A percentile compares a stretch with the other conserved stretches of the same genome.
Conservation (phyloP, 2,797 vertebrate genomes). For the Melanogrammus aeglefinus region DNA sequence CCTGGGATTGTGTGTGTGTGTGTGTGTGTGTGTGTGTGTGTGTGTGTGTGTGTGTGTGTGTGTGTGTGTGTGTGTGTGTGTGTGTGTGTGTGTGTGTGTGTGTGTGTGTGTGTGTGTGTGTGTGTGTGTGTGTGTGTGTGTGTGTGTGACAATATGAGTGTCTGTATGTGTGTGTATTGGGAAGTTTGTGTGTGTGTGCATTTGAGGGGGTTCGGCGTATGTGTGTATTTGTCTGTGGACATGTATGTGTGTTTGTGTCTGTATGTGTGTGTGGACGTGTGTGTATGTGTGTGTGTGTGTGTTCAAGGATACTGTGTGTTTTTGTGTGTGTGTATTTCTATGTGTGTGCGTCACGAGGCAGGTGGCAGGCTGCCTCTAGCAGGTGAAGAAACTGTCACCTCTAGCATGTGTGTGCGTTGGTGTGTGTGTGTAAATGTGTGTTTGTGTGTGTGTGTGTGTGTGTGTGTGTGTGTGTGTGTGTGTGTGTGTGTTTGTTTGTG, state of each 20-base stretch:
- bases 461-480: constrained; percentile 5
- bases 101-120: constrained; percentile 20
- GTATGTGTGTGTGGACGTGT: not conserved
- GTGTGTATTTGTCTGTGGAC: constrained; percentile 17
- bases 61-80: constrained; percentile 17
- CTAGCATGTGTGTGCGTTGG: constrained; percentile 22
- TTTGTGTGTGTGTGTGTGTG: constrained; percentile 12
- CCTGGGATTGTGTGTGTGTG: constrained; percentile 39
- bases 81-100: not conserved
- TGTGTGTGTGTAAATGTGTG: constrained; percentile 13
- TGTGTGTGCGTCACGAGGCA: constrained; percentile 34
- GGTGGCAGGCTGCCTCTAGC: constrained; percentile 51
- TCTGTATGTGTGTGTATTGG: not conserved
- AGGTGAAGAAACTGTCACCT: constrained; percentile 60
- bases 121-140: constrained; percentile 10
- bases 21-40: constrained; percentile 20
- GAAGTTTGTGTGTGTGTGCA: not conserved
- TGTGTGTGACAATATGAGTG: not conserved
- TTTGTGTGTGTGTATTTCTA: constrained; percentile 9
- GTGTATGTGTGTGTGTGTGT: not conserved
- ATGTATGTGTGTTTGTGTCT: not conserved
- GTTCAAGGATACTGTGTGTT: not conserved
- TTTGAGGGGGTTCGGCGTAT: not conserved
- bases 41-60: constrained; percentile 17
- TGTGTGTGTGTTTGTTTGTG: constrained; percentile 12